Evolutionary conservation across 2,113 vertebrate species (phyloP), one percentile per base, ranked within the genome.

Genomic region (Semicossyphus pulcher): DNA sequence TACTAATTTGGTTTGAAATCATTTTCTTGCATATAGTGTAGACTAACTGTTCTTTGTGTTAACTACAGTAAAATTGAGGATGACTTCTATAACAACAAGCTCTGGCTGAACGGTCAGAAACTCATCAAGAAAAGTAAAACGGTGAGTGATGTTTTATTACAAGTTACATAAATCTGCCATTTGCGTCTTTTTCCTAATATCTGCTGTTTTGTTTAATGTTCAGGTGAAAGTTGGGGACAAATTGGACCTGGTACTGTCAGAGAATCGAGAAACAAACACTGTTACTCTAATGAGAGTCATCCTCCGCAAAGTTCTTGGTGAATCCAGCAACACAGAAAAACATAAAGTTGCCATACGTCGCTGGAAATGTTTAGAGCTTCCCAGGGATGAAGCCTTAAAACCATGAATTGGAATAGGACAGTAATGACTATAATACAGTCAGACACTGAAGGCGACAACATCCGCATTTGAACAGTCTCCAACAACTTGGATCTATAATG

Each of bases 91-190:
- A 89, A 90, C 78, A 94, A 92, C 88, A 95, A 95, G 63, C 95
- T 99, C 82, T 89, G 96, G 80, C 93, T 99, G 72, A 99, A 99
- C 15, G 98, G 97, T 86, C 95, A 96, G 72, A 96, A 93, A 49
- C 92, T 99, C 0, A 94, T 96, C 87, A 99, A 99, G 94, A 99
- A 99, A 91, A 98, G 97, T 87, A 97, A 96, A 96, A 89, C 93
- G 83, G 97, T 99, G 86, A 93, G 96, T 90, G 25, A 4, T 18
- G 11, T 29, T 14, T 41, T 4, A 57, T 21, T 16, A 10, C 5
- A 32, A 29, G n/a, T 10, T 0, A 39, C 20, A 14, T 18, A 25
- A 9, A 34, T 25, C 11, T 23, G 10, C 3, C 0, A 6, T 3
- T 10, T 21, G 16, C 8, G n/a, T 6, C 4, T 59, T 9, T 21